Percentiles rank a stretch among this genome's conserved stretches.
Evolutionary conservation across 2,888 invertebrate species (phyloP).

Genomic region (Asteroscopus sphinx): DNA sequence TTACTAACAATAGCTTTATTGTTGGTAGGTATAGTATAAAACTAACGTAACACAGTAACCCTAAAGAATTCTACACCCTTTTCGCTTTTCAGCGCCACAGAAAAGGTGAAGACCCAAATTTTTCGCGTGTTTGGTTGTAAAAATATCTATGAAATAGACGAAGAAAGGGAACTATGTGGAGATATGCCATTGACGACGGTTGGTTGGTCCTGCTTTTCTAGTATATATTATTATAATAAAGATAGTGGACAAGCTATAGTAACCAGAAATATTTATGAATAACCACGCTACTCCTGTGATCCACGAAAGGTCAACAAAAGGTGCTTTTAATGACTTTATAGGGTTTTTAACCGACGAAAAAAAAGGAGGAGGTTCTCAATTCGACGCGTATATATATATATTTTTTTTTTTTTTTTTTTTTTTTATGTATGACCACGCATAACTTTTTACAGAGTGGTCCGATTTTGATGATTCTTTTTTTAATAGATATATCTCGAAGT

Average conservation of each 20-base stretch:
- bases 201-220: background rate
- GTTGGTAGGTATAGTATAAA: background rate
- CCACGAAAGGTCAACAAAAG: background rate
- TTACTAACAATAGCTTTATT: no score
- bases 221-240: slow-evolving; percentile 17
- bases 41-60: slow-evolving; percentile 19
- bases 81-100: slow-evolving; percentile 15
- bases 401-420: no score
- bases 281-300: background rate
- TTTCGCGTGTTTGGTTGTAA: slow-evolving; percentile 32
- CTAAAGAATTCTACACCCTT: slow-evolving; percentile 35
- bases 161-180: slow-evolving; percentile 15
- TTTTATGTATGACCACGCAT: no score
- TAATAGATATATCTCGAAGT: no score
- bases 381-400: no score
- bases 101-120: slow-evolving; percentile 25
- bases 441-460: no score
- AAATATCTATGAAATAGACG: slow-evolving; percentile 45
- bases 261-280: background rate
- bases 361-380: no score
- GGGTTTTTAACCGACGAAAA: no score
- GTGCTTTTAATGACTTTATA: background rate
- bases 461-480: no score
- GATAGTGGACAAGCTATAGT: background rate
- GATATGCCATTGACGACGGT: slow-evolving; percentile 17